These are phyloP conservation scores for Ectemnius continuus DNA, from an alignment of 2,888 invertebrate genomes.

Conservation along the genomic window DNA sequence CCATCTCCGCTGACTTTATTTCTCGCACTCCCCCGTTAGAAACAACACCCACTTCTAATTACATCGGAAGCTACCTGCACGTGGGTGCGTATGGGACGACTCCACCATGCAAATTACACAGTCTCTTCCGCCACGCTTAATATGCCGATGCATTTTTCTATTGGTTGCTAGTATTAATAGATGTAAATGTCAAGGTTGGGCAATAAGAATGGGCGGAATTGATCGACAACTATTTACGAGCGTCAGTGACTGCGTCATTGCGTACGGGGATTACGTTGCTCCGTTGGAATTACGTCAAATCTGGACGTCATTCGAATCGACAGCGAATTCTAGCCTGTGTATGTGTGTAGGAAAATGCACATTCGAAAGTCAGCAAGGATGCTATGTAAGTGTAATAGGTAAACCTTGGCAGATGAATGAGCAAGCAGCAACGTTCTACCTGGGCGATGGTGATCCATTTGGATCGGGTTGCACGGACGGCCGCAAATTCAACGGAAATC, in stretches of 20 bases:
- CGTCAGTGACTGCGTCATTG: no score
- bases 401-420: constrained; percentile 22
- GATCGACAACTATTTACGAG: no score
- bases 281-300: no score
- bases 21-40: background rate
- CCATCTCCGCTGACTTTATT: background rate
- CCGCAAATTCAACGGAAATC: constrained; percentile 44
- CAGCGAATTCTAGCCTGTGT: no score
- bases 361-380: no score
- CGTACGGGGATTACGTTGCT: no score
- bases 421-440: constrained; percentile 27
- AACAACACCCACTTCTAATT: background rate
- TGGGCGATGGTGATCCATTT: constrained; percentile 38
- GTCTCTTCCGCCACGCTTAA: no score
- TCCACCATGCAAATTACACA: no score
- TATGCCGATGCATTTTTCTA: background rate
- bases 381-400: no score
- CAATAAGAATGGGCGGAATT: constrained; percentile 8
- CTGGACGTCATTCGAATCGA: no score
- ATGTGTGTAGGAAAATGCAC: no score
- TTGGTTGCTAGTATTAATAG: background rate
- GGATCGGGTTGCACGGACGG: constrained; percentile 38
- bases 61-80: background rate
- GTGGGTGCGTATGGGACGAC: no score
- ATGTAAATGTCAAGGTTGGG: constrained; percentile 29